Evolutionary conservation across 2,797 vertebrate genomes (phyloP).

Genomic region (Phoxinus dragarum): DNA sequence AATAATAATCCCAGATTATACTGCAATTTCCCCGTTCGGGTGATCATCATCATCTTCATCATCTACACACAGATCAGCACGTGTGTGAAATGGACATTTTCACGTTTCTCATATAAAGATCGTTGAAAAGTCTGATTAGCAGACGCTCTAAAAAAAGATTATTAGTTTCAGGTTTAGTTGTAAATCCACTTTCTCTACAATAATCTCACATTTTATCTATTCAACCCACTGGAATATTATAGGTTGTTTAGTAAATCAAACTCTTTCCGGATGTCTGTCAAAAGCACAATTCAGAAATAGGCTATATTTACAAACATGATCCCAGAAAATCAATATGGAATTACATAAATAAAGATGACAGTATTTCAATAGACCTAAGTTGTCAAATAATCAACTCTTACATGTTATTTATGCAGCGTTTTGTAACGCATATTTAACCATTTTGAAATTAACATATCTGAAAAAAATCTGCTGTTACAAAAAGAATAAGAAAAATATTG

Average conservation of each 20-base stretch:
- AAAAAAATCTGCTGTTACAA: background rate
- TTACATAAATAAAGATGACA: background rate
- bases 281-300: background rate
- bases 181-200: background rate
- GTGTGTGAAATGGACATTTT: background rate
- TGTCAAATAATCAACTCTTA: too few species aligned
- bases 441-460: background rate
- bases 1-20: constrained; percentile 32
- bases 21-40: background rate
- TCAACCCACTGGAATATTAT: background rate
- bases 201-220: background rate
- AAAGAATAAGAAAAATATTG: background rate
- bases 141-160: background rate
- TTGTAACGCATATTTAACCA: background rate
- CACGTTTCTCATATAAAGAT: background rate
- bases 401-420: too few species aligned
- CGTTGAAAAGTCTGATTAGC: background rate
- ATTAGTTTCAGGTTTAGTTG: background rate
- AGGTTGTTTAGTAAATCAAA: background rate
- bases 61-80: background rate
- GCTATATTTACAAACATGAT: background rate
- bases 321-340: background rate
- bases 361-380: too few species aligned
- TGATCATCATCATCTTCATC: background rate
- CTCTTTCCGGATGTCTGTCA: background rate